Evolutionary conservation across 2,888 invertebrate species (phyloP).

Genomic region (Zeuzera pyrina): DNA sequence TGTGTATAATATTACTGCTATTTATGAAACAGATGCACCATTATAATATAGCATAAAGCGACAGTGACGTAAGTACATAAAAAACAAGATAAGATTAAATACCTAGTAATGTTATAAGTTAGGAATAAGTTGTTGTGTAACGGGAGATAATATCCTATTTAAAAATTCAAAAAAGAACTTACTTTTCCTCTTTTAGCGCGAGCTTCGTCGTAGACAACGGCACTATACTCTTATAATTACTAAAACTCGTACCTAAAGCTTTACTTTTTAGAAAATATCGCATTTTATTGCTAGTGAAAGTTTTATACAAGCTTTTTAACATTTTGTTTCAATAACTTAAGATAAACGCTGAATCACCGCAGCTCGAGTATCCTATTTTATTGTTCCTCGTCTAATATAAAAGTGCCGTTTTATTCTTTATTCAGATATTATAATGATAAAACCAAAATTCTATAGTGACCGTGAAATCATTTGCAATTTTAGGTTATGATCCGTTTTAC

Average conservation of each 20-base stretch:
- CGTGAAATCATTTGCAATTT: no score
- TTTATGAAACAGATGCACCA: no score
- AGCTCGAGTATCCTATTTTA: neutral
- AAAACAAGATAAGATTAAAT: no score
- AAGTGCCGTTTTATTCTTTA: no score
- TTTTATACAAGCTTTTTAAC: constrained; percentile 43
- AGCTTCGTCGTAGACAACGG: constrained; percentile 50
- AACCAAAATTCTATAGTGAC: no score
- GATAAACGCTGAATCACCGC: constrained; percentile 17
- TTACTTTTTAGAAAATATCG: constrained; percentile 37
- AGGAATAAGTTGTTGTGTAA: no score
- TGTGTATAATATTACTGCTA: no score
- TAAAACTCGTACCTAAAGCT: constrained; percentile 33
- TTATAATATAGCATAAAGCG: no score
- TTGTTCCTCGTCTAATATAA: neutral
- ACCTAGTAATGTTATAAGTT: no score
- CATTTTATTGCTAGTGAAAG: constrained; percentile 33
- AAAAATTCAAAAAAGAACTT: constrained; percentile 22
- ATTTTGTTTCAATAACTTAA: constrained; percentile 22
- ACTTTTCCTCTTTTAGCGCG: constrained; percentile 54
- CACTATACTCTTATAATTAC: constrained; percentile 34
- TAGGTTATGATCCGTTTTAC: no score
- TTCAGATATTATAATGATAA: no score
- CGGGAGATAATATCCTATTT: neutral
- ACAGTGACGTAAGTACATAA: no score